These are phyloP conservation scores for Drosophila atripex DNA, from an alignment of 2,888 invertebrate genomes.

Conservation along the genomic window DNA sequence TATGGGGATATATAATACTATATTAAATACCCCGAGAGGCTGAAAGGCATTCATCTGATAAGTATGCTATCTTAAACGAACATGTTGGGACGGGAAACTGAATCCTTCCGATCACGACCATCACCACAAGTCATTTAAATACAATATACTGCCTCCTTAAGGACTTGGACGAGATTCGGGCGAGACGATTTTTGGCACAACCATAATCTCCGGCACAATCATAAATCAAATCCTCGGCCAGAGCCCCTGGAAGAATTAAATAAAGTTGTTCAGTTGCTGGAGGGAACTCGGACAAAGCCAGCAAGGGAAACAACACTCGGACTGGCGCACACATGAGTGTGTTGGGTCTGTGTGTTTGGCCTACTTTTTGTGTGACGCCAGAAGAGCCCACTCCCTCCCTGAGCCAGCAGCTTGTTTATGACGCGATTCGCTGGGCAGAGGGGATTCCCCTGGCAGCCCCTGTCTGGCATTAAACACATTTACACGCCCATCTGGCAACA, in stretches of 20 bases:
- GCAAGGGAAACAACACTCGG: conserved; percentile 36
- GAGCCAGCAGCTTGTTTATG: conserved; percentile 33
- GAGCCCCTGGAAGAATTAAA: conserved; percentile 65
- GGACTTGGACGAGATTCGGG: conserved; percentile 17
- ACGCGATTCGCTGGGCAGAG: conserved; percentile 18
- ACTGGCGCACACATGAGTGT: conserved; percentile 26
- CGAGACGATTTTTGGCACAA: conserved; percentile 27
- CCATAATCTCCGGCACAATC: conserved; percentile 23
- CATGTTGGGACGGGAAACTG: too few relatives aligned
- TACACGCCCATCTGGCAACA: conserved; percentile 73
- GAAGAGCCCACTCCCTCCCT: neutral
- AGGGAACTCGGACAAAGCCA: conserved; percentile 34
- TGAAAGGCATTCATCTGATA: neutral
- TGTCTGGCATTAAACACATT: conserved; percentile 61
- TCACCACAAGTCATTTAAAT: too few relatives aligned
- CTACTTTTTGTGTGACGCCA: conserved; percentile 54
- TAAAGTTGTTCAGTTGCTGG: conserved; percentile 51
- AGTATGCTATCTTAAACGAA: neutral
- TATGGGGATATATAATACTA: too few relatives aligned
- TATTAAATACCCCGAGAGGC: too few relatives aligned
- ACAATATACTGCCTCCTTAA: conserved; percentile 32
- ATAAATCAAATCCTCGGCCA: conserved; percentile 34
- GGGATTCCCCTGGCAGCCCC: conserved; percentile 42
- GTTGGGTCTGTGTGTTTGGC: conserved; percentile 60
- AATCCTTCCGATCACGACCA: too few relatives aligned